Evolutionary conservation across 2,113 vertebrate species (phyloP).

Genomic region (Glaucidium brasilianum): DNA sequence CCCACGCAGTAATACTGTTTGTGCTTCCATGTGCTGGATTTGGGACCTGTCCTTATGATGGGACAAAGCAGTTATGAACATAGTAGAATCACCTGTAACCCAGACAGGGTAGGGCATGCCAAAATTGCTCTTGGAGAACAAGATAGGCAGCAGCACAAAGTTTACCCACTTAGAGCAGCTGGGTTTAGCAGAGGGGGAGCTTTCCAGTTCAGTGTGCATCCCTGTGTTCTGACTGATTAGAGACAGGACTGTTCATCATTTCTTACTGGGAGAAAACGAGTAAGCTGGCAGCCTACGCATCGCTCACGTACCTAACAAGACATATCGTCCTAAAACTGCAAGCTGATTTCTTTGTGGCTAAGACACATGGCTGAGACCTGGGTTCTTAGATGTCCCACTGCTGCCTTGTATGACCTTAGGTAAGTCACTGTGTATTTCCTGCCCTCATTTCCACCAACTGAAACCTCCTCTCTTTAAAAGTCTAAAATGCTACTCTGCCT

Average conservation of each 20-base stretch:
- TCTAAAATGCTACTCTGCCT: not conserved
- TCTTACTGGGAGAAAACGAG: not conserved
- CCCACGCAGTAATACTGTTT: not conserved
- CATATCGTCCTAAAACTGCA: not conserved
- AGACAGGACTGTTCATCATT: not conserved
- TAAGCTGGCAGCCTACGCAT: not conserved
- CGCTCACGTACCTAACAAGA: not conserved
- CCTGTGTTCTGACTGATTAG: not conserved
- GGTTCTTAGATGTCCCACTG: not conserved
- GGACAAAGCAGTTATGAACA: not conserved
- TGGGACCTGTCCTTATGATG: not conserved
- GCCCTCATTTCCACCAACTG: not conserved
- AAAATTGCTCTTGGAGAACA: not conserved
- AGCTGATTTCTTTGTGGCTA: not conserved
- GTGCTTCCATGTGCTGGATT: not conserved
- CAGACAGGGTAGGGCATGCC: not conserved
- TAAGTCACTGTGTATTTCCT: not conserved
- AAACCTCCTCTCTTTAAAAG: not conserved
- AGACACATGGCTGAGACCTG: not conserved
- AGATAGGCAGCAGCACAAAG: not conserved
- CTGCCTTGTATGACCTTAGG: not conserved
- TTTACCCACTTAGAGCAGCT: not conserved
- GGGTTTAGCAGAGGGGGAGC: not conserved
- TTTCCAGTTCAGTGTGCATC: not conserved
- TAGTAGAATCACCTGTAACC: not conserved